Percentiles rank a stretch among this genome's conserved stretches.
Conservation (phyloP, 2,888 invertebrate species). For the Drosophila mayaguana region DNA sequence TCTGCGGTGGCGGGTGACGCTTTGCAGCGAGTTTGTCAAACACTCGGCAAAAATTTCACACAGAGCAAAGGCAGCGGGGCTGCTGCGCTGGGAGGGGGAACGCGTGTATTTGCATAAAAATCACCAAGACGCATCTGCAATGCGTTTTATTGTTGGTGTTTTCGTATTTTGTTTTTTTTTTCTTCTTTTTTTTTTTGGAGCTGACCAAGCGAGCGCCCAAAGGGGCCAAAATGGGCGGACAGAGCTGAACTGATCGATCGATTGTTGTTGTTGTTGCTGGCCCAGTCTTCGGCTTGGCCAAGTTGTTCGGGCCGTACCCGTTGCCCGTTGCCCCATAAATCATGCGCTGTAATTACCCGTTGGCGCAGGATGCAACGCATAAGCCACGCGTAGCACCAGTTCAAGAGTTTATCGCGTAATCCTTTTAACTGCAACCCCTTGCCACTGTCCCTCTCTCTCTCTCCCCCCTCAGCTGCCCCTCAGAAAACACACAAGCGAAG, state of each 20-base stretch:
- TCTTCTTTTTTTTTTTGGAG: constrained; percentile 14
- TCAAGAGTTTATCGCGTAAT: constrained; percentile 74
- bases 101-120: constrained; percentile 67
- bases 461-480: not conserved
- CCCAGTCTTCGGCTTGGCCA: constrained; percentile 10
- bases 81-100: not conserved
- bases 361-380: constrained; percentile 81
- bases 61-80: not conserved
- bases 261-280: constrained; percentile 67
- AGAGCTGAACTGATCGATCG: constrained; percentile 83
- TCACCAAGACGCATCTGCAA: constrained; percentile 57
- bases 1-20: constrained; percentile 69
- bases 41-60: constrained; percentile 40
- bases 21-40: constrained; percentile 67
- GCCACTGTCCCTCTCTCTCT: not conserved
- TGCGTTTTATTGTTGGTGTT: constrained; percentile 29
- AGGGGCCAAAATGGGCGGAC: constrained; percentile 82
- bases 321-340: constrained; percentile 81
- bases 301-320: constrained; percentile 20
- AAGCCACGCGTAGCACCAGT: constrained; percentile 75
- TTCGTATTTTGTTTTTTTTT: not conserved
- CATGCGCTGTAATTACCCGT: constrained; percentile 85
- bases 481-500: constrained; percentile 6
- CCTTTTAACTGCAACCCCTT: constrained; percentile 37
- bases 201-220: constrained; percentile 53